Conservation (phyloP, 2,888 invertebrate genomes). For the Drosophila anomelani region DNA sequence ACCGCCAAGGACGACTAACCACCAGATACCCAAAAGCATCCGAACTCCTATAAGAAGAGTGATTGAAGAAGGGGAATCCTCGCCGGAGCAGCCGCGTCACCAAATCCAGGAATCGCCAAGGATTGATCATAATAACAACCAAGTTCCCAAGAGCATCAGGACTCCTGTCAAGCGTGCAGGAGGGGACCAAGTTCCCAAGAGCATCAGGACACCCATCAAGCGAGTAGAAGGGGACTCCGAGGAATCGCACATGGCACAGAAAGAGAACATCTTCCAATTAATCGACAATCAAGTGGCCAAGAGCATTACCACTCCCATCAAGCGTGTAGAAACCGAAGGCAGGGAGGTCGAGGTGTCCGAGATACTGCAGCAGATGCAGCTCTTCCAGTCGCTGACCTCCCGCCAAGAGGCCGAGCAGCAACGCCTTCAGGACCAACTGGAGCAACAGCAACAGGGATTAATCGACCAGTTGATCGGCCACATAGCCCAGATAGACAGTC, state of each 20-base stretch:
- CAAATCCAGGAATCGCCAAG: neutral
- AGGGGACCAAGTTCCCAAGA: constrained; percentile 7
- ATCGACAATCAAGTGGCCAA: constrained; percentile 10
- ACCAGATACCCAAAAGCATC: constrained; percentile 7
- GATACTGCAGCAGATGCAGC: constrained; percentile 40
- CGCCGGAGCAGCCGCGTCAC: neutral
- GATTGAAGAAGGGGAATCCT: neutral
- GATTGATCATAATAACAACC: neutral
- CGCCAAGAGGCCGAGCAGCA: constrained; percentile 54
- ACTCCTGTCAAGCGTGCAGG: neutral
- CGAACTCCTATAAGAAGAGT: neutral
- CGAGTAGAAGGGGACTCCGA: neutral
- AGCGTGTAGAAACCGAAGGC: neutral
- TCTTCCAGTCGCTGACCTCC: constrained; percentile 39
- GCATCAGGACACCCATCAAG: constrained; percentile 7
- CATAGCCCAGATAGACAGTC: constrained; percentile 14
- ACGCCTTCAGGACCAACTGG: constrained; percentile 50
- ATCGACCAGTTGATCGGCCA: constrained; percentile 47
- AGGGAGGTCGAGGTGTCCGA: neutral
- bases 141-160: constrained; percentile 5
- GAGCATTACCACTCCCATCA: neutral
- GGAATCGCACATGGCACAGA: neutral
- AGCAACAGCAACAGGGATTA: constrained; percentile 47
- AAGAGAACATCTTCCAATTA: constrained; percentile 37
- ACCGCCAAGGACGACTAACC: neutral